Evolutionary conservation across 2,888 invertebrate genomes (phyloP).

Genomic region (Nezara viridula): DNA sequence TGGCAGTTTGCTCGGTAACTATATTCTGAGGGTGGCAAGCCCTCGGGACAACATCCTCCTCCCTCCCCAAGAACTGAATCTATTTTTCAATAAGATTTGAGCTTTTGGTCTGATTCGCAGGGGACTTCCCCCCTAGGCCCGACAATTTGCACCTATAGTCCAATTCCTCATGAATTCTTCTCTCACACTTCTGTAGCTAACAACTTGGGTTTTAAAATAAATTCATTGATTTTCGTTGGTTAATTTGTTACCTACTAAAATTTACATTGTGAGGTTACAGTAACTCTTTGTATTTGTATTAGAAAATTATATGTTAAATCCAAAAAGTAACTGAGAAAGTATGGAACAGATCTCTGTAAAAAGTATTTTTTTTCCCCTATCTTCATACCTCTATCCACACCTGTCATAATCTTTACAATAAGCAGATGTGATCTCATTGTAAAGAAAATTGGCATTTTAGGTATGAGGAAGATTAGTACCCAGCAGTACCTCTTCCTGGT

Average conservation of each 20-base stretch:
- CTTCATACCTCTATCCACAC: too few species aligned
- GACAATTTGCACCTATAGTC: conserved; percentile 27
- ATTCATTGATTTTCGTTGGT: background rate
- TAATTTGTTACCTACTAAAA: background rate
- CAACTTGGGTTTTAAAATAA: background rate
- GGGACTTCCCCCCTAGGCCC: background rate
- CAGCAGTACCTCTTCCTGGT: too few species aligned
- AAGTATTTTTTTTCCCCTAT: too few species aligned
- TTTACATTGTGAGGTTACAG: background rate
- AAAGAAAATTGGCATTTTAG: too few species aligned
- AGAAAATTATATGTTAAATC: too few species aligned
- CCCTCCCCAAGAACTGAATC: conserved; percentile 43
- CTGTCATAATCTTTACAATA: too few species aligned
- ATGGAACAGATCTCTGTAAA: too few species aligned
- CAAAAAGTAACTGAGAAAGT: too few species aligned
- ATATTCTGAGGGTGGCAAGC: conserved; percentile 15
- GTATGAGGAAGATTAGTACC: too few species aligned
- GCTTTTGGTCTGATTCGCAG: conserved; percentile 57
- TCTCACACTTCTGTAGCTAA: background rate
- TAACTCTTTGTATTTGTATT: too few species aligned
- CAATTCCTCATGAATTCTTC: background rate
- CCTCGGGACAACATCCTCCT: conserved; percentile 19
- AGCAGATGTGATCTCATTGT: too few species aligned
- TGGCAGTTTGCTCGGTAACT: conserved; percentile 37
- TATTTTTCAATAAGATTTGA: conserved; percentile 63